Percentiles rank a stretch among this genome's conserved stretches.
phyloP scores from a whole-genome alignment of 1,140 invertebrate genomes.

The Lucilia sericata region DNA sequence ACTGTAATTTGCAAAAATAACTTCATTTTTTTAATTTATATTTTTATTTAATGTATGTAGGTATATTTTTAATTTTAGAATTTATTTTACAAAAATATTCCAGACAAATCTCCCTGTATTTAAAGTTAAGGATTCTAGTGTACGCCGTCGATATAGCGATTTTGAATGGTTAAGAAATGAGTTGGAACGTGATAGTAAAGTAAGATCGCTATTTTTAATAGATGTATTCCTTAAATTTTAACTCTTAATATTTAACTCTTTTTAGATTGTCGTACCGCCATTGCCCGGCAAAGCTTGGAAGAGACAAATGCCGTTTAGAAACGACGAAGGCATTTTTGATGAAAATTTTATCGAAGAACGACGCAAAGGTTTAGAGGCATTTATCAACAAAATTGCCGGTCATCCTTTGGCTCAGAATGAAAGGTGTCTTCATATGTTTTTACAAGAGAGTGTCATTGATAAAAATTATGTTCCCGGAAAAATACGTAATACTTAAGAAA shows the following conservation, averaged over 20 bases:
- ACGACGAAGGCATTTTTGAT: conserved; percentile 99
- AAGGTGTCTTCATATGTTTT: conserved; percentile 99
- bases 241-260: neutral
- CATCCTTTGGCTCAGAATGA: conserved; percentile 99
- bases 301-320: conserved; percentile 96
- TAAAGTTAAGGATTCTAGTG: conserved; percentile 99
- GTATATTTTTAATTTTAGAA: too few relatives aligned
- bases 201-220: conserved; percentile 64
- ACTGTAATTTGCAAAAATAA: too few relatives aligned
- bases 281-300: conserved; percentile 99
- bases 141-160: conserved; percentile 97
- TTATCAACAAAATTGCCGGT: conserved; percentile 99
- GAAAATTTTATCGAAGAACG: conserved; percentile 99
- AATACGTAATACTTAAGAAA: conserved; percentile 93
- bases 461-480: conserved; percentile 99
- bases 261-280: conserved; percentile 82
- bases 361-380: conserved; percentile 96
- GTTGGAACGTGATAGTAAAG: conserved; percentile 98
- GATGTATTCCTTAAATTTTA: too few relatives aligned
- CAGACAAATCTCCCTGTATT: conserved; percentile 99
- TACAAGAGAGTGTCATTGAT: conserved; percentile 97
- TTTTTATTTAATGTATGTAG: too few relatives aligned
- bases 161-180: conserved; percentile 99
- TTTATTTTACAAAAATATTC: neutral
- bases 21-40: too few relatives aligned